Evolutionary conservation across 2,888 invertebrate species (phyloP).

Genomic region (Lasioglossum calceatum): DNA sequence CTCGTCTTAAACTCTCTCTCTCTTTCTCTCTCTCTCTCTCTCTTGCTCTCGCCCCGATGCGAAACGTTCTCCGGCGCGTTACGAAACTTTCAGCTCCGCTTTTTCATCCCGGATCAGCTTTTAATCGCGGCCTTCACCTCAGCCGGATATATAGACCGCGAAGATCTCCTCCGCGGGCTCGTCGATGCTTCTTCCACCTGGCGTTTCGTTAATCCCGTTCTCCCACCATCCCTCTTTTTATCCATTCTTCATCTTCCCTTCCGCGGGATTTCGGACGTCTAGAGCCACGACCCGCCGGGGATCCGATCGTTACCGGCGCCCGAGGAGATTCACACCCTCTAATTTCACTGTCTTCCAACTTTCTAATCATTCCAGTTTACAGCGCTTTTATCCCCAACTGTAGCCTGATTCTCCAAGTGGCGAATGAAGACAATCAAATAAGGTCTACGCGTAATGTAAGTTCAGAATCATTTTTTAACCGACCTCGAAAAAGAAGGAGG

Average conservation of each 20-base stretch:
- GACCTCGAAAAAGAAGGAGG: too few relatives aligned
- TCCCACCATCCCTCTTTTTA: constrained; percentile 1
- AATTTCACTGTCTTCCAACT: not conserved
- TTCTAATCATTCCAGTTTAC: not conserved
- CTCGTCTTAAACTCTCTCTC: constrained; percentile 40
- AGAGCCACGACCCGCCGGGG: not conserved
- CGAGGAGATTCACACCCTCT: constrained; percentile 21
- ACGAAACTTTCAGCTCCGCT: constrained; percentile 78
- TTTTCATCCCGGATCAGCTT: constrained; percentile 79
- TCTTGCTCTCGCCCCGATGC: not conserved
- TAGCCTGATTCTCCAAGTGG: not conserved
- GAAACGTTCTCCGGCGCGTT: constrained; percentile 57
- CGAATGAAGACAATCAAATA: not conserved
- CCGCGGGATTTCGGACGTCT: constrained; percentile 21
- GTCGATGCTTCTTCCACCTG: constrained; percentile 30
- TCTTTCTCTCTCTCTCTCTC: not conserved
- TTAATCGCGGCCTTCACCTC: constrained; percentile 77
- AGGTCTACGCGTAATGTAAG: too few relatives aligned
- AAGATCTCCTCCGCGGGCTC: constrained; percentile 21
- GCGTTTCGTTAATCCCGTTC: constrained; percentile 46
- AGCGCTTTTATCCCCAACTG: not conserved
- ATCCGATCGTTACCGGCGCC: constrained; percentile 18
- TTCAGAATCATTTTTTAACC: too few relatives aligned
- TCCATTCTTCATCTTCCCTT: constrained; percentile 42
- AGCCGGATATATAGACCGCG: constrained; percentile 48